Conservation (phyloP, 1,140 invertebrate species). For the Hyposmocoma kahamanoa region DNA sequence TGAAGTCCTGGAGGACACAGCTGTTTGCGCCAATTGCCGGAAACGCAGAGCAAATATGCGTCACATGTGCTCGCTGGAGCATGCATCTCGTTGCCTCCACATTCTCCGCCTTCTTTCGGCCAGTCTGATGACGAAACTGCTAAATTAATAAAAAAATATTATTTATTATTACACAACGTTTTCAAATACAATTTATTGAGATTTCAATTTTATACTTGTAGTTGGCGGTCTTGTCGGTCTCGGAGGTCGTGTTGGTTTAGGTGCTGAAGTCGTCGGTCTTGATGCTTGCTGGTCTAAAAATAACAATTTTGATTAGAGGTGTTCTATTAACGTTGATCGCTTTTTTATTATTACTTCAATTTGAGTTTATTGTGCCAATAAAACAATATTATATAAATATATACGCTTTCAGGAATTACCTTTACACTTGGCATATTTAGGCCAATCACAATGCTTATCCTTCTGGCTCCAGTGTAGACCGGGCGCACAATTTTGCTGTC, state of each 20-base stretch:
- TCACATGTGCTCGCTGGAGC: conserved; percentile 81
- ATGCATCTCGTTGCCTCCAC: conserved; percentile 77
- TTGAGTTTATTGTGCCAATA: no score
- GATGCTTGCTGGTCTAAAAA: no score
- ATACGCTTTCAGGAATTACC: no score
- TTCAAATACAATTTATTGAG: no score
- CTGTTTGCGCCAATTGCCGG: conserved; percentile 78
- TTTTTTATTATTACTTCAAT: no score
- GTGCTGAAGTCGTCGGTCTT: conserved; percentile 34
- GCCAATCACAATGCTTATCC: conserved; percentile 85
- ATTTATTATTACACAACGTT: neutral
- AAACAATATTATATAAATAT: no score
- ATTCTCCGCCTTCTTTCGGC: conserved; percentile 57
- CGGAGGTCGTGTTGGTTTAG: conserved; percentile 31
- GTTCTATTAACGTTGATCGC: no score
- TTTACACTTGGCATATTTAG: conserved; percentile 79
- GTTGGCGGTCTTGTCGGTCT: conserved; percentile 6
- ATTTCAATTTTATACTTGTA: neutral
- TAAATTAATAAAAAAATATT: neutral
- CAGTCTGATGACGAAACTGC: conserved; percentile 4
- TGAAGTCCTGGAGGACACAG: conserved; percentile 86
- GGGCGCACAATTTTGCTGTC: conserved; percentile 81
- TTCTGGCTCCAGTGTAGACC: conserved; percentile 86
- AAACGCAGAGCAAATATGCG: conserved; percentile 82
- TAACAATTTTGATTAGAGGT: no score